These are phyloP conservation scores for Austrolebias charrua DNA, from an alignment of 2,797 vertebrate genomes.

Conservation along the genomic window DNA sequence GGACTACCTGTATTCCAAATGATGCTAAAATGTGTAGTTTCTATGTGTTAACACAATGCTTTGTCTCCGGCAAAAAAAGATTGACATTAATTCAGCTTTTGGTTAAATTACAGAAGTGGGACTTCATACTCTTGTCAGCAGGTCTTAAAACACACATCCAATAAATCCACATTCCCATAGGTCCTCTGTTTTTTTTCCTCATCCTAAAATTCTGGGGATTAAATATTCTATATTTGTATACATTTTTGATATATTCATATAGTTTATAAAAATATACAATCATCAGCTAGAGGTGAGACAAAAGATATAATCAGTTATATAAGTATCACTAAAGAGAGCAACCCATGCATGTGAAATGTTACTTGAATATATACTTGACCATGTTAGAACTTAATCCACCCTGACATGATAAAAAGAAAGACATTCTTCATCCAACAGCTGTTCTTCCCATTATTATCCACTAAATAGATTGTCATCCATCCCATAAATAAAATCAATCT, in stretches of 20 bases:
- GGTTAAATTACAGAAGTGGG: conserved; percentile 46
- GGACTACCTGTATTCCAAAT: no score
- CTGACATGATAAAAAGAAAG: conserved; percentile 38
- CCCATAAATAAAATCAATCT: not conserved
- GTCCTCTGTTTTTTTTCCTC: conserved; percentile 46
- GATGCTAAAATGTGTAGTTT: not conserved
- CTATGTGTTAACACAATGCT: not conserved
- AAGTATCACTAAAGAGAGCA: conserved; percentile 56
- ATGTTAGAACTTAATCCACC: conserved; percentile 36
- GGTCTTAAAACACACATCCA: conserved; percentile 33
- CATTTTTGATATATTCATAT: conserved; percentile 71
- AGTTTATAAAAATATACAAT: conserved; percentile 82
- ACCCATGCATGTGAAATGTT: conserved; percentile 61
- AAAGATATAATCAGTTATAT: conserved; percentile 67
- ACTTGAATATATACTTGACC: conserved; percentile 53
- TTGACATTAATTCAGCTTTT: conserved; percentile 33
- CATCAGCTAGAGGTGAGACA: conserved; percentile 75
- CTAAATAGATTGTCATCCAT: conserved; percentile 58
- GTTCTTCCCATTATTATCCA: conserved; percentile 24
- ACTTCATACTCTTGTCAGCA: conserved; percentile 44
- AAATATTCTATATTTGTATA: conserved; percentile 70
- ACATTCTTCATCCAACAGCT: conserved; percentile 8
- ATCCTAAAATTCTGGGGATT: conserved; percentile 73
- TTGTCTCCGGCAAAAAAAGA: not conserved
- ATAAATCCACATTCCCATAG: conserved; percentile 65